Percentiles rank a stretch among this genome's conserved stretches.
Conservation (phyloP, 1,140 invertebrate genomes). For the Ephestia elutella region DNA sequence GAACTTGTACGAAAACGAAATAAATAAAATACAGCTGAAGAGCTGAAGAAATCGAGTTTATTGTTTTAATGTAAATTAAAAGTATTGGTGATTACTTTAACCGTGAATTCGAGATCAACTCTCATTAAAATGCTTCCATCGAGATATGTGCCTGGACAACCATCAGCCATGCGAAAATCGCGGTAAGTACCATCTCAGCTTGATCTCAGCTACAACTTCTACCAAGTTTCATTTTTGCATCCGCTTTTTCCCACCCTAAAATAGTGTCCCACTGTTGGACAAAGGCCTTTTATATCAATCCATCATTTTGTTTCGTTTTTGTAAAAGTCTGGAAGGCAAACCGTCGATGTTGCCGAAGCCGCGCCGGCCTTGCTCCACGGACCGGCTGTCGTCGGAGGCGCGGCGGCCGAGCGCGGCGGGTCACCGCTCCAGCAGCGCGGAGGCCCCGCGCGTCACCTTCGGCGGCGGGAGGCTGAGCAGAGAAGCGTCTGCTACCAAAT, state of each 20-base stretch:
- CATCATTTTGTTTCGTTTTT: background rate
- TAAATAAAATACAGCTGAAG: too few species aligned
- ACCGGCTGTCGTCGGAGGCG: constrained; percentile 46
- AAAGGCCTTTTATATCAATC: too few species aligned
- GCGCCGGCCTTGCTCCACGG: constrained; percentile 45
- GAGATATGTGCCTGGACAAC: constrained; percentile 37
- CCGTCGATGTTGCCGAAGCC: constrained; percentile 53
- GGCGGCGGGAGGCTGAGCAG: constrained; percentile 37
- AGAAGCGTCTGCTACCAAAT: constrained; percentile 56
- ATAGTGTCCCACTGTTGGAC: too few species aligned
- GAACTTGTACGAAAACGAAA: too few species aligned
- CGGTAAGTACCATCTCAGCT: constrained; percentile 30
- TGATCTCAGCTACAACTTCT: too few species aligned
- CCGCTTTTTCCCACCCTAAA: too few species aligned
- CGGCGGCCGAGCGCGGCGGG: constrained; percentile 40
- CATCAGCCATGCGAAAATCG: constrained; percentile 42
- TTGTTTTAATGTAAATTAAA: too few species aligned
- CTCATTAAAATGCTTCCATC: constrained; percentile 26
- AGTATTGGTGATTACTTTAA: too few species aligned
- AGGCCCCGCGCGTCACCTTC: constrained; percentile 42
- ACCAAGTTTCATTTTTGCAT: too few species aligned
- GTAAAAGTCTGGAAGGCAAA: constrained; percentile 40
- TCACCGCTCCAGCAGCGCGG: constrained; percentile 49
- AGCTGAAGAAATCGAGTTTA: too few species aligned
- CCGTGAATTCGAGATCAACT: too few species aligned